These are phyloP conservation scores for Scytalopus superciliaris DNA, from an alignment of 2,113 vertebrate species.

Conservation along the genomic window DNA sequence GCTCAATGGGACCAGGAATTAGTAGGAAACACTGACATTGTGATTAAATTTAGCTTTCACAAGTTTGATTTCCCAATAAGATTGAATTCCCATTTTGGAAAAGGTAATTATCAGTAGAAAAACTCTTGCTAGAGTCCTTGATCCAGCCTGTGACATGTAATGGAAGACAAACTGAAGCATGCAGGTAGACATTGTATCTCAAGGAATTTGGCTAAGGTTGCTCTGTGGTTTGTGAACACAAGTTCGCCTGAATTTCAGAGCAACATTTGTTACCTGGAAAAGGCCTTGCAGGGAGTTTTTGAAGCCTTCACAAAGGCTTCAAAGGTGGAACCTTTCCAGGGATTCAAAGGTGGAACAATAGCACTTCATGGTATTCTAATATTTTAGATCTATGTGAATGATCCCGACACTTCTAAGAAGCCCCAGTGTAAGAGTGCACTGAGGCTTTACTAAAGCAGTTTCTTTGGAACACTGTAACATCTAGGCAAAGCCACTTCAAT, in stretches of 20 bases:
- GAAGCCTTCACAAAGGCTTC: not conserved
- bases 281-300: not conserved
- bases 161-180: not conserved
- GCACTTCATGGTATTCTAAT: not conserved
- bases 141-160: not conserved
- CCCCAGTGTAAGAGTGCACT: not conserved
- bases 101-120: not conserved
- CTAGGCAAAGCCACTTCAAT: not conserved
- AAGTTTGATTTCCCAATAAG: not conserved
- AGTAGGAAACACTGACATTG: not conserved
- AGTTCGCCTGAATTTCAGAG: not conserved
- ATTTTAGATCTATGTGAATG: not conserved
- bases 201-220: not conserved
- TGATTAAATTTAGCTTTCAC: not conserved
- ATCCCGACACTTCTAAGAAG: not conserved
- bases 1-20: not conserved
- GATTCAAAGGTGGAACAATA: not conserved
- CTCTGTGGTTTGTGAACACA: not conserved
- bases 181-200: not conserved
- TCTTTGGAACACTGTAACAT: not conserved
- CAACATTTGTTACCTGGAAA: not conserved
- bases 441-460: not conserved
- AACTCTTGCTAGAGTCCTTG: not conserved
- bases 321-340: not conserved
- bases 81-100: not conserved